Base-by-base conservation (phyloP, 2,797 vertebrate species). In the Microchirus variegatus region DNA sequence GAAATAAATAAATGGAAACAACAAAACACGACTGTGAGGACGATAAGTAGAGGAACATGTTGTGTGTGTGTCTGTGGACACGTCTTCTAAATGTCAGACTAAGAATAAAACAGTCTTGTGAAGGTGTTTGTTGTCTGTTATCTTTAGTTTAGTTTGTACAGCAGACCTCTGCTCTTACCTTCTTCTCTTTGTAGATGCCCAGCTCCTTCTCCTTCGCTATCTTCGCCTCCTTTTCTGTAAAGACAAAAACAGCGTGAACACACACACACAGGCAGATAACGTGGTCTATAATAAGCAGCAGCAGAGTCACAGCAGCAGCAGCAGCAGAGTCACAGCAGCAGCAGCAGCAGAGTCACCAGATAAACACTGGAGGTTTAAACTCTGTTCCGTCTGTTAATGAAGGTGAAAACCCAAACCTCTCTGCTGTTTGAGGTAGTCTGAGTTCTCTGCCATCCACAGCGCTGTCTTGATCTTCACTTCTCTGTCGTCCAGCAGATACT, bases 101-200 rank as follows among this genome's bases (percentile, higher is more conserved):
- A n/a, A n/a, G n/a, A n/a, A n/a, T n/a, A n/a, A n/a, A n/a, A n/a
- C n/a, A n/a, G n/a, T n/a, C n/a, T 22, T 1, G 5, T 22, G 22
- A 22, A 22, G 22, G 22, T 22, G 22, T 22, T 22, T 22, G 22
- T 22, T 5, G 22, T 22, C 1, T 22, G 22, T 22, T 22, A 22
- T 22, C 22, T 22, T 22, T 22, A 22, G 22, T n/a, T n/a, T n/a
- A n/a, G 22, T 22, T 2, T 22, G 31, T 31, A 31, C 31, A 31
- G 31, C 7, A n/a, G n/a, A n/a, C n/a, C n/a, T n/a, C 13, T 2
- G 7, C 12, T 3, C 3, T 87, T 88, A 98, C 97, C 96, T 96
- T 98, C 85, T 92, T 96, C 51, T 98, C 97, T 81, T 97, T 98
- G 89, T 97, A 98, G 87, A 95, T 95, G n/a, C 97, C 97, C 1